Evolutionary conservation across 1,140 invertebrate species (phyloP).

Genomic region (Scylla paramamosain): DNA sequence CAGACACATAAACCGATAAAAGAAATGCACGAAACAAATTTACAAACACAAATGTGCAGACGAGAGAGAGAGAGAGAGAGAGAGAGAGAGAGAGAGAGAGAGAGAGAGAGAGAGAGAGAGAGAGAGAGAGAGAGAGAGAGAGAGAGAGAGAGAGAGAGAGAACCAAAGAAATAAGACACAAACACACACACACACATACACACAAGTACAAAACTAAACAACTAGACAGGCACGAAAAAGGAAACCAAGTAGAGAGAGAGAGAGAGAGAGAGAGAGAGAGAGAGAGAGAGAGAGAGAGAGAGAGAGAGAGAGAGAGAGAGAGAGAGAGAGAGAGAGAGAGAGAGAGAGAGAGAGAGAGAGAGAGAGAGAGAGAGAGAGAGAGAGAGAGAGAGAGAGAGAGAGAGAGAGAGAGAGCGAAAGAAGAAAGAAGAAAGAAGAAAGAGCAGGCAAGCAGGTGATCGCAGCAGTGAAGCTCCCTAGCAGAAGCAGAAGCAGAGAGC

Average conservation of each 20-base stretch:
- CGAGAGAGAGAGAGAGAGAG: neutral
- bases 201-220: neutral
- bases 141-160: neutral
- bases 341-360: neutral
- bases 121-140: neutral
- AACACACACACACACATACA: too few relatives aligned
- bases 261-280: neutral
- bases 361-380: neutral
- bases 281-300: neutral
- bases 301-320: neutral
- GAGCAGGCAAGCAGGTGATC: neutral
- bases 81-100: neutral
- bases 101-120: conserved; percentile 4
- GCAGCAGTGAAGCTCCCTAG: neutral
- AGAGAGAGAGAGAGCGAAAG: neutral
- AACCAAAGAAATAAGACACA: neutral
- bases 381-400: conserved; percentile 35
- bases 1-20: too few relatives aligned
- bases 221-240: neutral
- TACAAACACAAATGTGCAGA: too few relatives aligned
- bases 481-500: too few relatives aligned
- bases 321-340: neutral
- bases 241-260: neutral
- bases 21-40: too few relatives aligned
- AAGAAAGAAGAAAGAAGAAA: neutral